Base-by-base conservation (phyloP, 1,140 invertebrate genomes). In the Drosophila prosaltans region DNA sequence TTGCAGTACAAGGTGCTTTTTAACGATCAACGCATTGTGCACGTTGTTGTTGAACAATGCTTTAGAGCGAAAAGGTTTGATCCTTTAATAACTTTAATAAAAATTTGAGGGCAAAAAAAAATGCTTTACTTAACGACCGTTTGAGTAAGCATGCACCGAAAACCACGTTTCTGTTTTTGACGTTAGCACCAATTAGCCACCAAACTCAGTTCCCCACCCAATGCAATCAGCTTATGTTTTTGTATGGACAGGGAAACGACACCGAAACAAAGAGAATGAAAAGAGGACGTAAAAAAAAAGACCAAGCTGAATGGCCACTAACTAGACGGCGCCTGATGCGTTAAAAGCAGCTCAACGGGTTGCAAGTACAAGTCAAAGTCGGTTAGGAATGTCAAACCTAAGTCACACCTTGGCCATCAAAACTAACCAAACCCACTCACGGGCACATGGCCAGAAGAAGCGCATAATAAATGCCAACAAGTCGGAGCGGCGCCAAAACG, bases 141-240 rank as follows among this genome's bases (percentile, higher is more conserved):
- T 30, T 30, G 28, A 30, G 28, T 30, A 2, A 4, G 28, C 28
- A 4, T 30, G 28, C 28, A 30, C 2, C 28, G 4, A 30, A 4
- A 30, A 30, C 2, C 2, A 30, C 28, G 28, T 30, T 30, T 30
- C 0, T 30, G 28, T 30, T 30, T 2, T 30, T 4, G 28, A 30
- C 28, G 28, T 30, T 30, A 68, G 58, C 67, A 82, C 78, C 81
- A 81, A 85, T 85, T 85, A 85, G 81, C 81, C 79, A 86, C 60
- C 78, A 73, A 57, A 51, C 72, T 78, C 51, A 62, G 45, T 62
- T 40, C 30, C 55, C 36, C 36, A 16, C 10, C 57, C 67, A 69
- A 86, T 86, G 82, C 82, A 74, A 86, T 81, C 82, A 74, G 82
- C 65, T 74, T 86, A 78, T 84, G 82, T 86, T 70, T 86, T 86